These are phyloP conservation scores for Hippocampus barbouri DNA, from an alignment of 2,113 vertebrate species.

Conservation along the genomic window DNA sequence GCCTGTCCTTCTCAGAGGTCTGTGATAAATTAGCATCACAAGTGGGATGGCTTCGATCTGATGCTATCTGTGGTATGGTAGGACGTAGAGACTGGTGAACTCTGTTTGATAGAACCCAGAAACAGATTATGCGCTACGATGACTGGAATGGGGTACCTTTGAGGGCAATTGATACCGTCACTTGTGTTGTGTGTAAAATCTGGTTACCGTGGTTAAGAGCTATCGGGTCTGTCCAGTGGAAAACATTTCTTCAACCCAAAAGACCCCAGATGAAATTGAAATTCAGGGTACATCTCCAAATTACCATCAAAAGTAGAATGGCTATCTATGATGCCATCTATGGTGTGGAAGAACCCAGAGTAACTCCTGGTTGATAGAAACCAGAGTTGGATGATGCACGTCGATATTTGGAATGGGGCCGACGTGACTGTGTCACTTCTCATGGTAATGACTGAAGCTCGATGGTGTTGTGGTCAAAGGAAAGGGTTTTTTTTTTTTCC, in stretches of 20 bases:
- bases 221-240: too few species aligned
- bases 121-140: not conserved
- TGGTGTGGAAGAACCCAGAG: not conserved
- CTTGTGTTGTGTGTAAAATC: not conserved
- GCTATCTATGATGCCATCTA: not conserved
- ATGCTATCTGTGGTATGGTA: not conserved
- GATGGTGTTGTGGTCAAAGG: too few species aligned
- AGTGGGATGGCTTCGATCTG: not conserved
- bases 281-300: not conserved
- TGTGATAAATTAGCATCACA: not conserved
- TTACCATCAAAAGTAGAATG: not conserved
- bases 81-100: not conserved
- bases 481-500: too few species aligned
- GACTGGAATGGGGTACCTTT: not conserved
- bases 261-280: not conserved
- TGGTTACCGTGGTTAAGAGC: not conserved
- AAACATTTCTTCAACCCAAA: not conserved
- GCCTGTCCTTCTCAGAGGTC: not conserved
- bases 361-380: not conserved
- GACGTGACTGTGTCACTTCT: too few species aligned
- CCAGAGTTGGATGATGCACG: not conserved
- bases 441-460: too few species aligned
- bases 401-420: not conserved
- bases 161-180: not conserved
- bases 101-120: not conserved